phyloP scores from a whole-genome alignment of 2,113 vertebrate genomes.

The Taxidea taxus region DNA sequence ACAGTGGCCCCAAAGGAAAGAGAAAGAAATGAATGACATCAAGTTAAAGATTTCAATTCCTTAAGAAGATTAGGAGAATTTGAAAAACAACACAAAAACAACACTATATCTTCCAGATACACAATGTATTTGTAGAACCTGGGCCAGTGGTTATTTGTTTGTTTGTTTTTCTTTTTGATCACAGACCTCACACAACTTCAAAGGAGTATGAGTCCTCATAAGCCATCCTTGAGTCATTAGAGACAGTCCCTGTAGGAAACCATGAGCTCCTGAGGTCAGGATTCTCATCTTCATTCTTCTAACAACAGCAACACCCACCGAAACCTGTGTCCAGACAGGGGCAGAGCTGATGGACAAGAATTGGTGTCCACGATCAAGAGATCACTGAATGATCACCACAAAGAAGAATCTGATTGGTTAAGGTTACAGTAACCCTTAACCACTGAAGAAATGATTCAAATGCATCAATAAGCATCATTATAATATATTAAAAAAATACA shows the following conservation, averaged over 20 bases:
- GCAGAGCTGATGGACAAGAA: not conserved
- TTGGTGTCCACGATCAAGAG: not conserved
- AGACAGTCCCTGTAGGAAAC: not conserved
- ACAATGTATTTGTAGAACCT: not conserved
- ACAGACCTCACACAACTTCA: not conserved
- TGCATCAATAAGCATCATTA: not conserved
- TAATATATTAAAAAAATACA: not conserved
- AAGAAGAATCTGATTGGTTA: not conserved
- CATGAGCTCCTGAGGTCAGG: not conserved
- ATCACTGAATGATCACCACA: not conserved
- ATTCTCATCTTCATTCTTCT: not conserved
- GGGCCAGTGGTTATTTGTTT: not conserved
- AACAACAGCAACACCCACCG: fast-evolving
- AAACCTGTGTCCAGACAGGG: fast-evolving
- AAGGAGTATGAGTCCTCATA: not conserved
- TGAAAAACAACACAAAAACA: not conserved
- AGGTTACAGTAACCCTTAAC: not conserved
- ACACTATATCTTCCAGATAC: not conserved
- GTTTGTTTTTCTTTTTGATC: not conserved
- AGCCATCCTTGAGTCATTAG: no score
- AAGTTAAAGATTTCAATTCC: not conserved
- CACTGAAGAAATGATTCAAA: not conserved
- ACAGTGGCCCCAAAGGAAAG: not conserved
- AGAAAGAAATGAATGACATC: not conserved
- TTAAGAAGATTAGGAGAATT: not conserved